Evolutionary conservation across 2,113 vertebrate genomes (phyloP), one percentile per base, ranked within the genome.

Genomic region (Pycnonotus jocosus): DNA sequence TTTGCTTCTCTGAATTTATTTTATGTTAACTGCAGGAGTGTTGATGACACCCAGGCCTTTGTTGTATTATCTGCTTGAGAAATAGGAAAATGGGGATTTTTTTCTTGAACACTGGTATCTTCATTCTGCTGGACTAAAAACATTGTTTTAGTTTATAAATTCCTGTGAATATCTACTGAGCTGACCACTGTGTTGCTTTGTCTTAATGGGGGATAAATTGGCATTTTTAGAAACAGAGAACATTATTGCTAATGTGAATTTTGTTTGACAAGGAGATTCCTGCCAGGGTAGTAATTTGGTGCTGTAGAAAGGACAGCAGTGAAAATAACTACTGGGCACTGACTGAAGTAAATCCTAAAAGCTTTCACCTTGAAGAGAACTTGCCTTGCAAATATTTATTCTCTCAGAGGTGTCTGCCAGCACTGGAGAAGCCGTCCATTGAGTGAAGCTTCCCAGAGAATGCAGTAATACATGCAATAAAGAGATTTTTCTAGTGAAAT

Each of bases 401-500:
- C 48, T 80, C 69, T 62, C 6, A 5, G 47, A 70, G 51, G 18
- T n/a, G 38, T 20, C 0, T 77, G 56, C 68, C 60, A 80, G 62
- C 68, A 61, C 47, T 68, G 25, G 50, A 66, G 91, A 78, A 89
- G 40, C 60, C 6, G 0, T 37, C 77, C 38, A 38, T 38, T 38
- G 28, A 31, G 90, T 8, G 57, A 15, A 73, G 86, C 81, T 78
- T 91, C 81, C 56, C 66, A n/a, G 70, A 69, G 81, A 77, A 38
- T 8, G 70, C 86, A 50, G 48, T 68, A 94, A 94, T 57, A 77
- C 77, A 53, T 77, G 83, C 91, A 92, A 7, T 20, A 42, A 65
- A 61, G 74, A 86, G 93, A 42, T 91, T 92, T 76, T 87, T 79
- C 77, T 54, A 8, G 83, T 79, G 94, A 92, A 96, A 95, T 89